phyloP scores from a whole-genome alignment of 2,888 invertebrate species.

The Hylaea fasciaria region DNA sequence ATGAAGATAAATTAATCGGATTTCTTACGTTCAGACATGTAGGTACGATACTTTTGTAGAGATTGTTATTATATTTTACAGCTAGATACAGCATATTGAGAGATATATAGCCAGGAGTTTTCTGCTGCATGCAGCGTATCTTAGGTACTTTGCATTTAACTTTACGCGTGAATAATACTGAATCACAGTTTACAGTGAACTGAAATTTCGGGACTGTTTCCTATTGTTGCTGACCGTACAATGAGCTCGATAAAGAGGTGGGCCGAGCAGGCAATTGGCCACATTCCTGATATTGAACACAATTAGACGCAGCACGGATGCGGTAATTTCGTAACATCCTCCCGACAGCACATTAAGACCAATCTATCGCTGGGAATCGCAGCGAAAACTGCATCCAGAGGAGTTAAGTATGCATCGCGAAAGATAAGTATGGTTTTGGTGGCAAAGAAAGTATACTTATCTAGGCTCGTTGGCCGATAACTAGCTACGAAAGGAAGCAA shows the following conservation, averaged over 20 bases:
- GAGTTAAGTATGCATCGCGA: slow-evolving; percentile 31
- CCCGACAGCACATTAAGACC: slow-evolving; percentile 59
- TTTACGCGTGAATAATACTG: too few species aligned
- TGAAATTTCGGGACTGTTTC: too few species aligned
- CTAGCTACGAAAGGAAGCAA: slow-evolving; percentile 19
- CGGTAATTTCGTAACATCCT: slow-evolving; percentile 72
- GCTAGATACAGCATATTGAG: not conserved
- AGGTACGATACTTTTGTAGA: too few species aligned
- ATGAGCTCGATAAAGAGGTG: slow-evolving; percentile 19
- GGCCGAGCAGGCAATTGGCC: slow-evolving; percentile 29
- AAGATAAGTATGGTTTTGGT: slow-evolving; percentile 44
- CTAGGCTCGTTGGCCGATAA: slow-evolving; percentile 36
- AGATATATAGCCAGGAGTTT: not conserved
- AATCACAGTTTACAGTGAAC: too few species aligned
- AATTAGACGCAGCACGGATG: slow-evolving; percentile 69
- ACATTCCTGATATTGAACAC: slow-evolving; percentile 47
- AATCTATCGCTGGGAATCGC: slow-evolving; percentile 60
- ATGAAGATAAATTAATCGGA: slow-evolving; percentile 16
- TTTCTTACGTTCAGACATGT: slow-evolving; percentile 1
- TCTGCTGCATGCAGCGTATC: too few species aligned
- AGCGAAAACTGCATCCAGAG: slow-evolving; percentile 59
- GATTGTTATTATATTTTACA: not conserved
- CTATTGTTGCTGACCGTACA: slow-evolving; percentile 2
- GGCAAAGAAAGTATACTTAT: slow-evolving; percentile 24
- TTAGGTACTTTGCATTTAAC: too few species aligned